phyloP scores from a whole-genome alignment of 1,140 invertebrate genomes.

The Drosophila cardini region DNA sequence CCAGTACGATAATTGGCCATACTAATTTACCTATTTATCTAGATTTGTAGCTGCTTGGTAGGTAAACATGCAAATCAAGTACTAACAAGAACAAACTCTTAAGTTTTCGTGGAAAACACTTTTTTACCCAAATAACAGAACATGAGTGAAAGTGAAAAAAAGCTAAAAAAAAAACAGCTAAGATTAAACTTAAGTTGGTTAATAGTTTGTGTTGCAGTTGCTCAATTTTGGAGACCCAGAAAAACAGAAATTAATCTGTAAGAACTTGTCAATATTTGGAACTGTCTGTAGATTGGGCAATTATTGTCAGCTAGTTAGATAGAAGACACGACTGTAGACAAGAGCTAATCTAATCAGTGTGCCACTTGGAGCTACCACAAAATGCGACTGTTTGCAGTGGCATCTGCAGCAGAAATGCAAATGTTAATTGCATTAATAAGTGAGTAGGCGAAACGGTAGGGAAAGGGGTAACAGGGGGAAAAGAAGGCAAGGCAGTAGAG shows the following conservation, averaged over 20 bases:
- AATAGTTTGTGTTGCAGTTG: constrained; percentile 19
- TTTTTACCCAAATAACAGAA: constrained; percentile 64
- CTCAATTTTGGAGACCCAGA: constrained; percentile 6
- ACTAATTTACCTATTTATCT: constrained; percentile 80
- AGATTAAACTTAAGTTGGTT: constrained; percentile 33
- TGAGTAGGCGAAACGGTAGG: constrained; percentile 36
- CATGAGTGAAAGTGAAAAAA: constrained; percentile 47
- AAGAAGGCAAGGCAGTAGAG: background rate
- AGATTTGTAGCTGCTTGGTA: constrained; percentile 55
- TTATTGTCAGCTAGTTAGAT: constrained; percentile 4
- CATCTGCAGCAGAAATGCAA: constrained; percentile 55
- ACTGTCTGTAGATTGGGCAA: constrained; percentile 25
- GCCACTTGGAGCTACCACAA: constrained; percentile 65
- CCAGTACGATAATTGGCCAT: constrained; percentile 66
- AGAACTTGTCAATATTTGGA: constrained; percentile 67
- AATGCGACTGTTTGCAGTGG: constrained; percentile 29
- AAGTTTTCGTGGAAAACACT: constrained; percentile 69
- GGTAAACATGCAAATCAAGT: constrained; percentile 59
- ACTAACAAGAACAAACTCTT: constrained; percentile 47
- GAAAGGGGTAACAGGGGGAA: background rate
- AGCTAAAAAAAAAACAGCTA: background rate
- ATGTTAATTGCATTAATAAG: constrained; percentile 83
- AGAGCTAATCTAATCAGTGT: constrained; percentile 70
- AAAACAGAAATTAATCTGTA: constrained; percentile 24
- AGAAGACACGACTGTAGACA: constrained; percentile 4